phyloP scores from a whole-genome alignment of 2,113 vertebrate genomes.

The Columba livia region DNA sequence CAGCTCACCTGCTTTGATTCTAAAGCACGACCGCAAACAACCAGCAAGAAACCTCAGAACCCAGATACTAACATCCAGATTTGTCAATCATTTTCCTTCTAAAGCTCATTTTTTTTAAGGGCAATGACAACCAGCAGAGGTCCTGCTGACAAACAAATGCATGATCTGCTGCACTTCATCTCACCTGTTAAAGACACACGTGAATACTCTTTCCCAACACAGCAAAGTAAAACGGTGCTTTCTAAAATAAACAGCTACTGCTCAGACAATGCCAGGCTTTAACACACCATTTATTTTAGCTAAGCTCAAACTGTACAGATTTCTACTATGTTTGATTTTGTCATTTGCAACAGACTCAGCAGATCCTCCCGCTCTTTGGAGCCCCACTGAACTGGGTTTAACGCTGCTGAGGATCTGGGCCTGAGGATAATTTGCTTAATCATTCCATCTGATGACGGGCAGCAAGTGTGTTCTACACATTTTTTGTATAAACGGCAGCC shows the following conservation, averaged over 20 bases:
- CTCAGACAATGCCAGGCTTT: slow-evolving; percentile 19
- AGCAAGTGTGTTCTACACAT: background rate
- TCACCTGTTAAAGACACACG: background rate
- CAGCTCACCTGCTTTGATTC: background rate
- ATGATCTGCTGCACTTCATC: background rate
- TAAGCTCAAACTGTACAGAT: background rate
- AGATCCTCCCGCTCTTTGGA: background rate
- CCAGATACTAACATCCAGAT: background rate
- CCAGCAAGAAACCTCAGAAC: background rate
- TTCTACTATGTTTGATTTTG: background rate
- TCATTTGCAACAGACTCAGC: background rate
- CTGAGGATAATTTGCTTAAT: background rate
- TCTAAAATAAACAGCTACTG: background rate
- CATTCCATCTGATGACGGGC: background rate
- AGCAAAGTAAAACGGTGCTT: background rate
- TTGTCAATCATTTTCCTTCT: background rate
- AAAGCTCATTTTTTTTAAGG: background rate
- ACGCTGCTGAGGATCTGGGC: background rate
- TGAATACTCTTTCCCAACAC: background rate
- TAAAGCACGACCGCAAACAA: background rate
- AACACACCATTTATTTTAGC: slow-evolving; percentile 23
- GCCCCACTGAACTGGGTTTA: background rate
- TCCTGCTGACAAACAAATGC: background rate
- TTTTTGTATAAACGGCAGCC: too few species aligned
- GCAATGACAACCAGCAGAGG: background rate